Evolutionary conservation across 2,797 vertebrate species (phyloP), one percentile per base, ranked within the genome.

Genomic region (Aratinga solstitialis): DNA sequence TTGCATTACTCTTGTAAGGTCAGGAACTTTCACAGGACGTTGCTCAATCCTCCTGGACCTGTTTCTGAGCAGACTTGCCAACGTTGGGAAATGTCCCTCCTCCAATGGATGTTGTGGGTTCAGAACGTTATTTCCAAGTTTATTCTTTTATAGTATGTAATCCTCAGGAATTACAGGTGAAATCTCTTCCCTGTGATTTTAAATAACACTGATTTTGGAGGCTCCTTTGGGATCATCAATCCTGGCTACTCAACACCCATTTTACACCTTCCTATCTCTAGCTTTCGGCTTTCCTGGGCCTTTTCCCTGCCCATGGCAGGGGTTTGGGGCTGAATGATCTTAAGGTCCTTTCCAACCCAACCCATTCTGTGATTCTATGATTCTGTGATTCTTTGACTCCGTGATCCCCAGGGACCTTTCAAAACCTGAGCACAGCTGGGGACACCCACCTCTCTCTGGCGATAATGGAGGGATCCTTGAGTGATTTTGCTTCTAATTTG

Each of bases 11-110:
- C 29, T 66, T 76, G 40, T 63, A 75, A 67, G 59, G 73, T 75
- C 74, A 88, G 59, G 84, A 79, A 79, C 79, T 91, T 95, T 91
- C 76, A 73, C 73, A 67, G 87, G 82, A 88, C 10, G 0, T 97
- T 96, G 67, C 92, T 73, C 71, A 95, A 93, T 36, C 68, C 34
- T 58, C 53, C 77, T 62, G 76, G 53, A 73, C n/a, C n/a, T 1
- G 0, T 82, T 91, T 89, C 85, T 75, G 61, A 63, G 59, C 26
- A 85, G 51, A 69, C 2, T 10, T 56, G 22, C 32, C 71, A 76
- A 17, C 0, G 2, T 42, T 91, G 87, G 76, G 91, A 69, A 88
- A 94, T 9, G 19, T 47, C 36, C 12, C n/a, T 32, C 22, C 38
- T 66, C 42, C 26, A 27, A 6, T 27, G 48, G 27, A 15, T 27